Evolutionary conservation across 1,140 invertebrate genomes (phyloP), one percentile per base, ranked within the genome.

Genomic region (Drosophila busckii): DNA sequence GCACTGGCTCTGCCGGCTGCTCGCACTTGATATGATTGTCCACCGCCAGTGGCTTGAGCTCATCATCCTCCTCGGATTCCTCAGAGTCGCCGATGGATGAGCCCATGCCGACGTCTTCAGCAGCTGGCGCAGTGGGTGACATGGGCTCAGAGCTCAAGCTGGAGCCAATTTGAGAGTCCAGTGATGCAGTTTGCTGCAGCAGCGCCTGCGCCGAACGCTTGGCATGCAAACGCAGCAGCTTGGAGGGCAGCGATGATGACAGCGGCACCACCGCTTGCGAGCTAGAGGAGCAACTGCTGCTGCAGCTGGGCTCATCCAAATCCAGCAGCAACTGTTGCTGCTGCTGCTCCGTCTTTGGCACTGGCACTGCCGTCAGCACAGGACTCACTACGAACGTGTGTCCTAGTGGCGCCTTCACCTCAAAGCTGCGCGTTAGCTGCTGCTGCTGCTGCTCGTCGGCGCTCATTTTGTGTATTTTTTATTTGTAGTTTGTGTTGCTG

Each of bases 61-160:
- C 85, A 35, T 87, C 86, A 13, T 85, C 86, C 22, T 85, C 86
- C 40, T 87, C 86, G 0, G 85, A 85, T 13, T 85, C 83, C 16
- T 86, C 84, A 0, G 84, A 86, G 8, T 84, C 84, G 0, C 82
- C 84, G 3, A 86, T 86, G 1, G 84, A 86, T 0, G 84, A 86
- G 1, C 84, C 84, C 84, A 86, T 86, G 37, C 84, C 84, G 13
- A 86, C 84, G 29, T 86, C 84, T n/a, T n/a, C 10, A 73, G 52
- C 3, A 78, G 52, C 23, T 75, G 82, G 80, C 0, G 73, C 80
- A 58, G 40, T 60, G 17, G 80, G 69, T 28, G 65, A 44, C 0
- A 53, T 45, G 9, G 38, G 28, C 0, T 40, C 46, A 8, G 65
- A 50, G 40, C 56, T 50, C 20, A 63, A 61, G 9, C 80, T 76